Conservation (phyloP, 1,140 invertebrate species). For the Oedothorax gibbosus region DNA sequence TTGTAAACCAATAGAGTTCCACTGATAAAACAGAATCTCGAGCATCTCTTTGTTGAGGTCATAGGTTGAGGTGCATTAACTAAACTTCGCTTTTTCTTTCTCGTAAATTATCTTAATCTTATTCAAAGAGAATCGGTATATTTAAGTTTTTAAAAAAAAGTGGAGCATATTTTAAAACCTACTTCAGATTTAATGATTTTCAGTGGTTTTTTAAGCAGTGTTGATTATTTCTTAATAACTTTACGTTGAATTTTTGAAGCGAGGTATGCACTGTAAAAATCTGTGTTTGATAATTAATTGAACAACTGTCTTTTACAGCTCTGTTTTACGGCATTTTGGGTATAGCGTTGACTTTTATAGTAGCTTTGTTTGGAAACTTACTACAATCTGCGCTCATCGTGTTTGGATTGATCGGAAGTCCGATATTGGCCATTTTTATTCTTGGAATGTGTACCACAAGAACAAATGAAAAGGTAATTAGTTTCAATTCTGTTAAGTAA, state of each 20-base stretch:
- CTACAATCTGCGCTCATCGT: slow-evolving; percentile 80
- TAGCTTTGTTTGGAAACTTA: slow-evolving; percentile 76
- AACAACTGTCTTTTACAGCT: slow-evolving; percentile 68
- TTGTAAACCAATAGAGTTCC: too few species aligned
- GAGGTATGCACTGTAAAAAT: background rate
- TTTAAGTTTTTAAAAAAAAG: too few species aligned
- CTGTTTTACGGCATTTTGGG: slow-evolving; percentile 77
- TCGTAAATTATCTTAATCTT: too few species aligned
- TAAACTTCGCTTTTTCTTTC: too few species aligned
- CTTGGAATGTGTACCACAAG: slow-evolving; percentile 79
- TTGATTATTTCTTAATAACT: background rate
- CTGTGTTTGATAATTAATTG: too few species aligned
- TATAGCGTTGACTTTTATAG: slow-evolving; percentile 79
- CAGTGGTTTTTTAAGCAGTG: background rate
- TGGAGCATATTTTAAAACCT: background rate
- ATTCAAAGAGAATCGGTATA: too few species aligned
- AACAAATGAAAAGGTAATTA: slow-evolving; percentile 72
- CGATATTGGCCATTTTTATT: slow-evolving; percentile 80
- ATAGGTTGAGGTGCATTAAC: too few species aligned
- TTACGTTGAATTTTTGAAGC: background rate
- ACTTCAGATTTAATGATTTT: background rate
- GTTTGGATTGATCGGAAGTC: slow-evolving; percentile 84
- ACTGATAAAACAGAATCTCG: too few species aligned
- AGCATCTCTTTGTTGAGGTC: too few species aligned
- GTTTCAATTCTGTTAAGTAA: too few species aligned